Conservation (phyloP, 2,888 invertebrate species). For the Penaeus monodon region DNA sequence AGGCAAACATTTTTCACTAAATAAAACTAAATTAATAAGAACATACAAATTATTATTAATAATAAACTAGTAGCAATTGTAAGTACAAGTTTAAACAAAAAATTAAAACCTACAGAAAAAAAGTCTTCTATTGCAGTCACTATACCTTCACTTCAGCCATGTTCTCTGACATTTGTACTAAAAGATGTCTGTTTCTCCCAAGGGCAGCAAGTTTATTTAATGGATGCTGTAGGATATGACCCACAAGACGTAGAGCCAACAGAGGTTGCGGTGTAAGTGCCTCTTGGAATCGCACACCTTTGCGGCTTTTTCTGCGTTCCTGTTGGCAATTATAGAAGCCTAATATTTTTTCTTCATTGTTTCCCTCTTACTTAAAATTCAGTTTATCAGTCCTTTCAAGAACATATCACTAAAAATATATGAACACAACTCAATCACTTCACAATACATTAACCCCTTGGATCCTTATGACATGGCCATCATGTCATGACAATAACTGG, state of each 20-base stretch:
- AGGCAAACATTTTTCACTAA: too few relatives aligned
- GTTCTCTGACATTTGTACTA: conserved; percentile 35
- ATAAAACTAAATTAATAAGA: too few relatives aligned
- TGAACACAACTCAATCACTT: neutral
- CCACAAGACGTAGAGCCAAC: conserved; percentile 41
- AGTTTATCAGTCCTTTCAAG: neutral
- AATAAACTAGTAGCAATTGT: too few relatives aligned
- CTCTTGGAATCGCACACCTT: conserved; percentile 41
- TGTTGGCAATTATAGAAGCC: neutral
- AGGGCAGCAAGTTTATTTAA: conserved; percentile 48
- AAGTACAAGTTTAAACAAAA: too few relatives aligned
- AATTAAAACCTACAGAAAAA: neutral
- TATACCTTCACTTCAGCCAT: conserved; percentile 51
- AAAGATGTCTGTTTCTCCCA: conserved; percentile 33
- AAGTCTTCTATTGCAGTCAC: neutral
- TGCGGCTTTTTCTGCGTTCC: neutral
- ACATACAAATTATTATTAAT: too few relatives aligned
- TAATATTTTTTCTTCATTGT: neutral
- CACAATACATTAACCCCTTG: neutral
- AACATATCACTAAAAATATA: neutral
- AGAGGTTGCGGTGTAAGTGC: conserved; percentile 27
- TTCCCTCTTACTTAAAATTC: neutral
- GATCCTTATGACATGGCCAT: too few relatives aligned
- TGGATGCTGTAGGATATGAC: conserved; percentile 55
- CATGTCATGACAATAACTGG: too few relatives aligned